phyloP scores from a whole-genome alignment of 2,113 vertebrate species.

The Furnarius figulus region DNA sequence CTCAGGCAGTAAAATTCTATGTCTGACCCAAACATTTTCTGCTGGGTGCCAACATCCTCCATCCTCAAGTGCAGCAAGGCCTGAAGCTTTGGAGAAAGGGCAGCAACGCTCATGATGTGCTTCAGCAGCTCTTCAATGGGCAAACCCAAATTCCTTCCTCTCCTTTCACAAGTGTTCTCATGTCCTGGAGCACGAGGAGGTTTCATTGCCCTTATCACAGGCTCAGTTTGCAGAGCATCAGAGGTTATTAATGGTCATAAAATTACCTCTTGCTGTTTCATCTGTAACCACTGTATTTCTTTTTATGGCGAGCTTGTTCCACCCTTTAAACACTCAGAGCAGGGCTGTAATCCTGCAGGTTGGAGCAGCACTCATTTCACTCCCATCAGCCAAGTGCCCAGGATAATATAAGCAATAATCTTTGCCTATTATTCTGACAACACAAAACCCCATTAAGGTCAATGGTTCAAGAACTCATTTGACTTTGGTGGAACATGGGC shows the following conservation, averaged over 20 bases:
- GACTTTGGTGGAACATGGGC: neutral
- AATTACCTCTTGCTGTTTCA: conserved; percentile 3
- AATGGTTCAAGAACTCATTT: conserved; percentile 20
- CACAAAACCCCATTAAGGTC: conserved; percentile 20
- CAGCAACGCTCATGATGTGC: neutral
- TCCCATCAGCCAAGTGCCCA: neutral
- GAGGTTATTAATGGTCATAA: conserved; percentile 39
- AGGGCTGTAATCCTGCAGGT: neutral
- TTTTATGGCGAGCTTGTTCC: conserved; percentile 7
- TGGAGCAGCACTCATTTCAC: conserved; percentile 6
- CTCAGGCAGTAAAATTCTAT: neutral
- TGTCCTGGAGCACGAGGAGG: conserved; percentile 17
- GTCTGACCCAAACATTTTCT: neutral
- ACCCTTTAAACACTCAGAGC: neutral
- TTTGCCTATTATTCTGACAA: conserved; percentile 10
- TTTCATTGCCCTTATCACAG: conserved; percentile 37
- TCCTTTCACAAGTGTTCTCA: neutral
- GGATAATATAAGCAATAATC: conserved; percentile 19
- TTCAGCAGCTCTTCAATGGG: neutral
- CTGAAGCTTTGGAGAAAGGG: neutral
- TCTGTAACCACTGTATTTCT: neutral
- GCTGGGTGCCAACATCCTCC: neutral
- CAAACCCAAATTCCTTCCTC: neutral
- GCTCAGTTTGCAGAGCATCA: neutral
- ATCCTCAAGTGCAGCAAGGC: neutral